Base-by-base conservation (phyloP, 1,140 invertebrate genomes). In the Neotoxoptera formosana region DNA sequence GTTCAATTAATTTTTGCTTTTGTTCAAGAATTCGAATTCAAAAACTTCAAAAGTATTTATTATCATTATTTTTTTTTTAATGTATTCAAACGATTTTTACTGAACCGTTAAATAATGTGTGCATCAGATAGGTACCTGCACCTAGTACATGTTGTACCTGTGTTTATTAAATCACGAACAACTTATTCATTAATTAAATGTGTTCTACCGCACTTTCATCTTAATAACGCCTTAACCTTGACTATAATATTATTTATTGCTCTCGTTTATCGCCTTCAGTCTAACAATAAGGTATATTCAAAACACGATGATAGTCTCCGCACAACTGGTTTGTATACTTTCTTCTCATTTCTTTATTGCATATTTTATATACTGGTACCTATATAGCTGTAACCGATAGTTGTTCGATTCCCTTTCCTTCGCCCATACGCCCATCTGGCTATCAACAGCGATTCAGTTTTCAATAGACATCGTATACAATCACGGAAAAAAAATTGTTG, bases 291-390 rank as follows among this genome's bases (percentile, higher is more conserved):
- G 30, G n/a, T 7, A 81, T 91, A 76, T 76, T 91, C 21, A 45
- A 91, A 81, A 90, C 36, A 45, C 67, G 36, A 76, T 67, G 89
- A 76, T 47, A 25, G 41, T 21, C 45, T 45, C 14, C 34, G 14
- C 89, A 30, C n/a, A 81, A 81, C 90, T 81, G 67, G 67, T 81
- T 81, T 81, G 67, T 81, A 91, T 17, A 45, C 90, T 91, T 91
- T 91, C 90, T 91, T 91, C 90, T 48, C 90, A 23, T 81, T 91
- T n/a, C 36, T 53, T 47, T 67, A 91, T 91, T 51, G 87, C 87
- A 53, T 53, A 51, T 88, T 51, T 88, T 88, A 88, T 88, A 41
- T 25, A 86, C 47, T 9, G 47, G 56, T 83, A 60, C 41, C 14
- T 21, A 17, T n/a, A 7, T 81, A 81, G 30, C n/a, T 17, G 30